These are phyloP conservation scores for Theretra japonica DNA, from an alignment of 2,888 invertebrate genomes.

Conservation along the genomic window DNA sequence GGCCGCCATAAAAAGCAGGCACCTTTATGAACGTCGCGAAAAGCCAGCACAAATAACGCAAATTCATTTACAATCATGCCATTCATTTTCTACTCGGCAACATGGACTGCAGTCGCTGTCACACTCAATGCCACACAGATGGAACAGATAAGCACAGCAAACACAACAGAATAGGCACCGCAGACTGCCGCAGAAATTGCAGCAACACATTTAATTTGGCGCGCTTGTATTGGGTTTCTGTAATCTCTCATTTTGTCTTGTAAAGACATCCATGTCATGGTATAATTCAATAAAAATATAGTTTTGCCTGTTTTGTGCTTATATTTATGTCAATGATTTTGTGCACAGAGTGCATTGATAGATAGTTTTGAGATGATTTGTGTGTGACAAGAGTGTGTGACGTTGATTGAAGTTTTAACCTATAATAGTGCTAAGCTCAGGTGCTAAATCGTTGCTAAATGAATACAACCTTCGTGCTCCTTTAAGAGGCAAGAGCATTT, in stretches of 20 bases:
- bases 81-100: conserved; percentile 33
- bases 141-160: conserved; percentile 46
- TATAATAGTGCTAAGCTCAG: not conserved
- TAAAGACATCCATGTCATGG: not conserved
- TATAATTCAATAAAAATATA: too few species aligned
- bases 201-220: conserved; percentile 53
- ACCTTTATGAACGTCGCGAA: too few species aligned
- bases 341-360: too few species aligned
- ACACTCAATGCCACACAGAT: conserved; percentile 51
- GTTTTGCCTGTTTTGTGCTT: not conserved
- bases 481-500: not conserved
- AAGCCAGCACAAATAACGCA: too few species aligned
- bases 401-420: not conserved
- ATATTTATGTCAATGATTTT: too few species aligned
- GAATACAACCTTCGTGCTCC: not conserved
- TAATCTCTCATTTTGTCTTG: not conserved
- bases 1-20: too few species aligned
- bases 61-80: not conserved
- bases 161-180: conserved; percentile 54
- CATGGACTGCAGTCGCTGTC: conserved; percentile 45
- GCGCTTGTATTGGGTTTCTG: not conserved
- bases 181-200: conserved; percentile 57
- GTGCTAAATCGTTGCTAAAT: not conserved
- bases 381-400: too few species aligned
- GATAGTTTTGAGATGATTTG: not conserved